Base-by-base conservation (phyloP, 2,113 vertebrate genomes). In the Corydoras maculifer region DNA sequence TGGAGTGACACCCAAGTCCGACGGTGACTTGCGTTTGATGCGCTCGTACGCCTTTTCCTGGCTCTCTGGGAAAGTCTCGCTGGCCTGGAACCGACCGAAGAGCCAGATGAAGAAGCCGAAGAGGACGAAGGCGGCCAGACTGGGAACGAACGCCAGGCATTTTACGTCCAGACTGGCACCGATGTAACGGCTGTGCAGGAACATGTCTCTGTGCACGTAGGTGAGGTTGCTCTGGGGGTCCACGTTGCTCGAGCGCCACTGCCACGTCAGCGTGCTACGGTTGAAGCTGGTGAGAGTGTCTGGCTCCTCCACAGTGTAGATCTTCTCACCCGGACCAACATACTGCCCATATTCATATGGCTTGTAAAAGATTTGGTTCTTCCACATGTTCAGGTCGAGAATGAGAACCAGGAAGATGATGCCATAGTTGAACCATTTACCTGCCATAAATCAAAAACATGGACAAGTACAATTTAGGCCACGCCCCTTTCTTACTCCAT, bases 361-460 rank as follows among this genome's bases (percentile, higher is more conserved):
- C 77, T 93, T 92, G 84, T 99, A 99, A 88, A 99, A 99, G 86
- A 99, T 99, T 87, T 99, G 96, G 81, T 98, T 98, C 87, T 98
- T 99, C 97, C 97, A 99, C 96, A 98, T 98, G 85, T 99, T 99
- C 9, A 99, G 90, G 83, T 99, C 96, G 91, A 99, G 86, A 80
- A 99, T 98, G 80, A 99, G 87, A 78, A 99, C 97, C 1, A 99
- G 91, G 81, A 97, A 98, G 86, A 99, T 98, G 84, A 99, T 96
- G 18, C 97, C 96, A 49, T 99, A 98, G 88, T 98, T 99, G 87
- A 99, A 99, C 97, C 97, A 99, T 87, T 99, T 99, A 54, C 97
- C 97, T 98, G 88, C 78, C 85, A 79, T 62, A 72, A 30, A 32
- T 1, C 18, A 25, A 25, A 25, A 25, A 25, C 18, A 2, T 25